Conservation (phyloP, 2,113 vertebrate genomes). For the Notothenia rossii region DNA sequence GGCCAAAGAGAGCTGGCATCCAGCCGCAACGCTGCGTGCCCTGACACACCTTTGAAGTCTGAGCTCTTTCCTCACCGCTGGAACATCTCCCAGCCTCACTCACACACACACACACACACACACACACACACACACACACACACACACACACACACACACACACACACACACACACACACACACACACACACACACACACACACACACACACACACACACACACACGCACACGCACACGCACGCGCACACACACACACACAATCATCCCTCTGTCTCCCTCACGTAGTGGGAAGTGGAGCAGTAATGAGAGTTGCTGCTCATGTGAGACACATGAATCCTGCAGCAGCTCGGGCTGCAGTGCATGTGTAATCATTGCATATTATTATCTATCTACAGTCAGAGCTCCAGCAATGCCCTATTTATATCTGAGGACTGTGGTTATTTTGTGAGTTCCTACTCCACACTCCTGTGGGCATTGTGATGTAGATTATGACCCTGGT, state of each 20-base stretch:
- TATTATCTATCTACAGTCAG: conserved; percentile 43
- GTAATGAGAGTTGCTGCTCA: conserved; percentile 37
- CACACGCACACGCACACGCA: conserved; percentile 19
- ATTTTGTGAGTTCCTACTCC: not conserved
- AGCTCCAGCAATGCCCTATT: conserved; percentile 17
- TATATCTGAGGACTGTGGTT: not conserved
- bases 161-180: not conserved
- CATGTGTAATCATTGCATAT: conserved; percentile 54
- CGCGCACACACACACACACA: conserved; percentile 20
- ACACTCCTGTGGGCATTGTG: not conserved
- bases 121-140: not conserved
- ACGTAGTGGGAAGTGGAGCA: conserved; percentile 26
- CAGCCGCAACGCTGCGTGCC: conserved; percentile 49
- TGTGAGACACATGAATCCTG: conserved; percentile 57
- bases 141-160: conserved; percentile 10
- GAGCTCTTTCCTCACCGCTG: conserved; percentile 62
- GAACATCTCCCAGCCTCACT: conserved; percentile 53
- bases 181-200: conserved; percentile 32
- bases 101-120: not conserved
- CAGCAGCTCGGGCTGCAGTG: conserved; percentile 41
- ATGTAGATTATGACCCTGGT: not conserved
- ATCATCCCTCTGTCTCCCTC: conserved; percentile 45
- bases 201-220: not conserved
- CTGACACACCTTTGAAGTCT: conserved; percentile 77
- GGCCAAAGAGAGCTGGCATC: conserved; percentile 51